phyloP scores from a whole-genome alignment of 2,888 invertebrate genomes.

The Stratiomys singularior region DNA sequence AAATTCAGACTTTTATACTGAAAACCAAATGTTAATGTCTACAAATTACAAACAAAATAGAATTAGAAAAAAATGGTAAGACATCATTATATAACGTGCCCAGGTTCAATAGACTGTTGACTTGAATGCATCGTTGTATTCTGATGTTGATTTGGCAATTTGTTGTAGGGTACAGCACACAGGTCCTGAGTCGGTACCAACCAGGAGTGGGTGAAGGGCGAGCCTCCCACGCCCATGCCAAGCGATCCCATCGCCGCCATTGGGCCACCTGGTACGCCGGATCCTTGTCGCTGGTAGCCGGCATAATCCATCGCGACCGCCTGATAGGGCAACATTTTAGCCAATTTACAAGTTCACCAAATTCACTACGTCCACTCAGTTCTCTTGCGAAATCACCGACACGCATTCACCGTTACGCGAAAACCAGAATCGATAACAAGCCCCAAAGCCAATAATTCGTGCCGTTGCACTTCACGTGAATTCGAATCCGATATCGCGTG shows the following conservation, averaged over 20 bases:
- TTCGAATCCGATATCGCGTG: neutral
- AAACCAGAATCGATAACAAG: neutral
- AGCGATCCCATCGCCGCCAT: conserved; percentile 67
- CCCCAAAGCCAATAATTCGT: neutral
- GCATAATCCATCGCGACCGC: conserved; percentile 89
- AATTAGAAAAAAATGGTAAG: conserved; percentile 42
- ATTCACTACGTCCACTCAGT: neutral
- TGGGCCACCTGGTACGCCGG: conserved; percentile 62
- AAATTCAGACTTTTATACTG: no score
- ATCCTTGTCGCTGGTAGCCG: conserved; percentile 72
- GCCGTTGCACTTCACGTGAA: conserved; percentile 12
- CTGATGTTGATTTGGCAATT: conserved; percentile 67
- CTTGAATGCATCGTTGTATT: conserved; percentile 62
- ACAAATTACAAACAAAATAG: conserved; percentile 10
- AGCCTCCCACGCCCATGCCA: conserved; percentile 68
- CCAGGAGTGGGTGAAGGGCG: conserved; percentile 93
- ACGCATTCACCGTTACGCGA: neutral
- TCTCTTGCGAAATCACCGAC: neutral
- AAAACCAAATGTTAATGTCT: neutral
- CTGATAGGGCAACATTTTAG: conserved; percentile 84
- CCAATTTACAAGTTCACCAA: conserved; percentile 26
- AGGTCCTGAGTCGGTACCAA: conserved; percentile 93
- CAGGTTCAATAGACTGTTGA: conserved; percentile 78
- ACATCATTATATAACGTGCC: conserved; percentile 80
- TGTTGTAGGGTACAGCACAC: conserved; percentile 87